Conservation (phyloP, 2,113 vertebrate genomes). For the Ardeotis arabs region DNA sequence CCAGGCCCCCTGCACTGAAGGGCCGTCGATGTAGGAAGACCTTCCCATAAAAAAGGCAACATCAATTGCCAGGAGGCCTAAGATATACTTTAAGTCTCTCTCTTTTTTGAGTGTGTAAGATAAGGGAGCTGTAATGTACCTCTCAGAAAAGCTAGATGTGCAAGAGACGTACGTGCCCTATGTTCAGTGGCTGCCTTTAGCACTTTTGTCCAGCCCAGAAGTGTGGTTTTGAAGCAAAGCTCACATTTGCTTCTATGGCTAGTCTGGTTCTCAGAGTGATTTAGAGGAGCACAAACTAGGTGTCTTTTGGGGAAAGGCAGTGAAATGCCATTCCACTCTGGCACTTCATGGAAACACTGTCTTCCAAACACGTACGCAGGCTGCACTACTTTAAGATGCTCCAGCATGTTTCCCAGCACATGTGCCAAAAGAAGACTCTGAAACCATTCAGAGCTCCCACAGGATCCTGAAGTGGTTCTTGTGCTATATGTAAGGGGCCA, state of each 20-base stretch:
- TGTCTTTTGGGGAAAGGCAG: neutral
- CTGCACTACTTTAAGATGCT: neutral
- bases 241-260: neutral
- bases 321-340: neutral
- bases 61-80: neutral
- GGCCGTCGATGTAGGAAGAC: neutral
- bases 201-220: neutral
- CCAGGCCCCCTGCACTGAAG: neutral
- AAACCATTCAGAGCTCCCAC: neutral
- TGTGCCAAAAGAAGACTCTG: neutral
- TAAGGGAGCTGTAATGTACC: neutral
- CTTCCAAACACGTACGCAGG: neutral
- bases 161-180: neutral
- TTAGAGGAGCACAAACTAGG: neutral
- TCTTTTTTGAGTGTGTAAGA: neutral
- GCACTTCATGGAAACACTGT: neutral
- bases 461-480: neutral
- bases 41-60: neutral
- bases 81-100: neutral
- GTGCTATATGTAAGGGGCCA: neutral
- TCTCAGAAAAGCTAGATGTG: neutral
- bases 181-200: neutral
- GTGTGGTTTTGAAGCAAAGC: neutral
- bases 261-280: neutral
- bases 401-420: neutral